phyloP scores from a whole-genome alignment of 2,113 vertebrate genomes.

The Chloropsis hardwickii region DNA sequence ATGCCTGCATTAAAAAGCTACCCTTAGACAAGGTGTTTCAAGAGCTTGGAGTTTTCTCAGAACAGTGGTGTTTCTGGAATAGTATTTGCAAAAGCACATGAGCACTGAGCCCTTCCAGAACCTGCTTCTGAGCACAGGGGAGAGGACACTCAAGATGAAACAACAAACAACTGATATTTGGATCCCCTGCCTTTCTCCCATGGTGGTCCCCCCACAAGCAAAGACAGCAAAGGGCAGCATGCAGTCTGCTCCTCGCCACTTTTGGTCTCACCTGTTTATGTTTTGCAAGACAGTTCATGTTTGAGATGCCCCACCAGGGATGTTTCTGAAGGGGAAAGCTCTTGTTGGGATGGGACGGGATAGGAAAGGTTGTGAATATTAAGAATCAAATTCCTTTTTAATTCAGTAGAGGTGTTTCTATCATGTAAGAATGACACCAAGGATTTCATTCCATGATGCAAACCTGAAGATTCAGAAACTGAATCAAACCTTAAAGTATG shows the following conservation, averaged over 20 bases:
- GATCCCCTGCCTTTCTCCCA: background rate
- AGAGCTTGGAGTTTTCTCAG: background rate
- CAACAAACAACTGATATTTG: background rate
- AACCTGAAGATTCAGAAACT: background rate
- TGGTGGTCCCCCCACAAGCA: background rate
- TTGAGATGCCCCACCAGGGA: background rate
- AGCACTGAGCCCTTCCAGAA: background rate
- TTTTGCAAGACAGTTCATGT: background rate
- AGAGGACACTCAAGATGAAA: background rate
- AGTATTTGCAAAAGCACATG: background rate
- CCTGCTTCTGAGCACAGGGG: background rate
- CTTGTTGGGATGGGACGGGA: background rate
- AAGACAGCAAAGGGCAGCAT: background rate
- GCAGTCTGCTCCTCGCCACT: background rate
- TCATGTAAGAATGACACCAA: background rate
- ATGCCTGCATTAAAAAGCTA: background rate
- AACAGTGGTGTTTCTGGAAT: background rate
- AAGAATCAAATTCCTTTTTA: background rate
- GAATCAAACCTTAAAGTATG: background rate
- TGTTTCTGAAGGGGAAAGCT: background rate
- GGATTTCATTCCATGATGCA: background rate
- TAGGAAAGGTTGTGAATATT: background rate
- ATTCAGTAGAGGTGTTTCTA: background rate
- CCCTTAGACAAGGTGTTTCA: background rate
- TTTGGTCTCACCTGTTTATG: background rate